phyloP scores from a whole-genome alignment of 2,113 vertebrate genomes.

The Henicopernis longicauda region DNA sequence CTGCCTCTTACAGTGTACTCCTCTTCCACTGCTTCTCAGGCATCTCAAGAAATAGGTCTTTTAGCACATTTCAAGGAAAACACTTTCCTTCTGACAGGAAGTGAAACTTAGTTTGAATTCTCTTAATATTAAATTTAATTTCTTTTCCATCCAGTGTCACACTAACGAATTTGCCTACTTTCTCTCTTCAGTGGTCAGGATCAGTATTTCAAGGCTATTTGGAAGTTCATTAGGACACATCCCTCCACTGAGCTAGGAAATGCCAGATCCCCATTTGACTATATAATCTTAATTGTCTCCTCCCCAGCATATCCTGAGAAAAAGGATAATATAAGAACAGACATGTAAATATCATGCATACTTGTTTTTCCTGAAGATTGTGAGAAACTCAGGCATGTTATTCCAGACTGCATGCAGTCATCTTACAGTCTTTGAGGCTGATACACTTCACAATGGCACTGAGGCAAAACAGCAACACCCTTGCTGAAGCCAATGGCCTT shows the following conservation, averaged over 20 bases:
- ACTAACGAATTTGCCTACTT: neutral
- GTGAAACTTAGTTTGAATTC: neutral
- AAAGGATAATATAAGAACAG: neutral
- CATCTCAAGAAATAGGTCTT: neutral
- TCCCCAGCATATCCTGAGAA: neutral
- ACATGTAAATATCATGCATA: neutral
- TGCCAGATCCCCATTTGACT: neutral
- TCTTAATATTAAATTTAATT: neutral
- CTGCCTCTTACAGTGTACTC: neutral
- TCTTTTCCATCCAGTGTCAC: neutral
- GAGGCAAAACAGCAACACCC: neutral
- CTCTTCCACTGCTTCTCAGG: neutral
- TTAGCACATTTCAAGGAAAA: neutral
- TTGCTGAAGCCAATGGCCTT: neutral
- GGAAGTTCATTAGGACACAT: neutral
- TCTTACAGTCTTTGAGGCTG: neutral
- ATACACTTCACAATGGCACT: neutral
- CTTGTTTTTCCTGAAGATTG: neutral
- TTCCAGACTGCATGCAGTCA: neutral
- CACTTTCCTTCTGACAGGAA: neutral
- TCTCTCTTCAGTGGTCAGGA: neutral
- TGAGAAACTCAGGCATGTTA: neutral
- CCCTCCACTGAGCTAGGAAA: neutral
- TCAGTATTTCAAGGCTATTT: neutral
- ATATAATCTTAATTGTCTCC: neutral